Conservation (phyloP, 2,797 vertebrate species). For the Danio jaintianensis region DNA sequence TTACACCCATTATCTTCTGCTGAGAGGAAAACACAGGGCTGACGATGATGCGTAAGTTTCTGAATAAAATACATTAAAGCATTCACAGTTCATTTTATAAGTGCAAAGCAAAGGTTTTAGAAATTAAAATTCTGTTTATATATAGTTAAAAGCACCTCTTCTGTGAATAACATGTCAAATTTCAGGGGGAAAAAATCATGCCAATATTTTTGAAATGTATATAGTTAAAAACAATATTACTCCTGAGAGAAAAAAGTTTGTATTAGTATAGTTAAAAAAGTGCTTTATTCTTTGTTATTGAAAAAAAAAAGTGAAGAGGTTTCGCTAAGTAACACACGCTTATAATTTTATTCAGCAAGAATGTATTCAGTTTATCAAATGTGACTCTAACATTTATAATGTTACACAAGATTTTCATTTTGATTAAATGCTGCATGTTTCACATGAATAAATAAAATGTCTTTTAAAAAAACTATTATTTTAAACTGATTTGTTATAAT, state of each 20-base stretch:
- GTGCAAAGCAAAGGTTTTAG: not conserved
- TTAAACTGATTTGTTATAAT: too few relatives aligned
- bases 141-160: not conserved
- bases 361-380: not conserved
- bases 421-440: not conserved
- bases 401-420: not conserved
- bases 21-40: not conserved
- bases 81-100: not conserved
- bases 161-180: not conserved
- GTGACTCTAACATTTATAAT: not conserved
- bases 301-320: not conserved
- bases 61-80: constrained; percentile 40
- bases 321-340: not conserved
- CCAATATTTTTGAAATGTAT: not conserved
- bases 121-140: not conserved
- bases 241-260: not conserved
- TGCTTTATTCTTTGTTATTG: not conserved
- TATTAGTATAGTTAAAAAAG: not conserved
- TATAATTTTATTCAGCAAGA: not conserved
- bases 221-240: not conserved
- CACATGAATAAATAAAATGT: too few relatives aligned
- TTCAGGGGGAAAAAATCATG: not conserved
- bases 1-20: not conserved
- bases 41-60: constrained; percentile 1
- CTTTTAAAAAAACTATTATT: too few relatives aligned